Conservation (phyloP, 2,113 vertebrate species). For the Zapus hudsonius region DNA sequence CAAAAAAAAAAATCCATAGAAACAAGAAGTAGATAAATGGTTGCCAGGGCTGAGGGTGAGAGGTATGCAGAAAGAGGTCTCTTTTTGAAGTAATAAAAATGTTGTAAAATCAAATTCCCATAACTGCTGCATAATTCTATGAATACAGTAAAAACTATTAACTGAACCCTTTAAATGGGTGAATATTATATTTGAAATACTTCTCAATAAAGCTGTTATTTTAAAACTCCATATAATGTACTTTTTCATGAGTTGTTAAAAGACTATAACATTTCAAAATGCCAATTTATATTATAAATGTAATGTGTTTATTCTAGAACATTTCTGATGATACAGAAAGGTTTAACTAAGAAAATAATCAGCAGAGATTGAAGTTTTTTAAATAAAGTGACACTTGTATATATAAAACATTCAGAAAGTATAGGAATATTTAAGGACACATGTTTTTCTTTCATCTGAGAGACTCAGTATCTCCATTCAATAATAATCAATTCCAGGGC, state of each 20-base stretch:
- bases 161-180: not conserved
- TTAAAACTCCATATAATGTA: not conserved
- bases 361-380: not conserved
- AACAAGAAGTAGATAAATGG: not conserved
- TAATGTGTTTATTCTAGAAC: not conserved
- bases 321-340: not conserved
- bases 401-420: not conserved
- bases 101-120: not conserved
- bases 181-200: conserved; percentile 11
- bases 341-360: not conserved
- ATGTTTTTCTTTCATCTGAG: not conserved
- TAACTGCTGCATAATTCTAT: not conserved
- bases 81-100: not conserved
- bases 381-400: not conserved
- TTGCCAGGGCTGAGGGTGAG: too few species aligned
- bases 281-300: not conserved
- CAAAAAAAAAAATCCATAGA: not conserved
- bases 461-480: not conserved
- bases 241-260: not conserved
- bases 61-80: not conserved
- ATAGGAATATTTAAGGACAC: not conserved
- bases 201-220: not conserved
- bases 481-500: not conserved
- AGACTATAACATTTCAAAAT: not conserved
- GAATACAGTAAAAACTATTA: not conserved